These are phyloP conservation scores for Exephanes ischioxanthus DNA, from an alignment of 2,888 invertebrate genomes.

Conservation along the genomic window DNA sequence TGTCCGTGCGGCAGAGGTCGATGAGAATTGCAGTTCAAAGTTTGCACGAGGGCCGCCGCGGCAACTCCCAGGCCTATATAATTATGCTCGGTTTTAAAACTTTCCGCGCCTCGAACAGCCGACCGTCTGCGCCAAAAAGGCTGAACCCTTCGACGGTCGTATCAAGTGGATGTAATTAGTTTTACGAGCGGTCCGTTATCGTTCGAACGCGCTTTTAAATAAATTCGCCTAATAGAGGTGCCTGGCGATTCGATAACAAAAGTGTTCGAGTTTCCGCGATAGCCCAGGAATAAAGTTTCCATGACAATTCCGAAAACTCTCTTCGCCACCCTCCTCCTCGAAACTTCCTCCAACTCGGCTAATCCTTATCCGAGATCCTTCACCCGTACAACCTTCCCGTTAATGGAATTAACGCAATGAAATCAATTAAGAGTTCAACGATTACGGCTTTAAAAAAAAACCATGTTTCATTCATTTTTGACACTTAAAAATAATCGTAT, in stretches of 20 bases:
- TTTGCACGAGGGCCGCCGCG: neutral
- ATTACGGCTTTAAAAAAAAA: too few relatives aligned
- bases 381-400: slow-evolving; percentile 9
- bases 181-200: slow-evolving; percentile 57
- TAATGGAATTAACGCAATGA: slow-evolving; percentile 1
- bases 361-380: slow-evolving; percentile 53
- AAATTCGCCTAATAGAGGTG: slow-evolving; percentile 54
- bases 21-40: slow-evolving; percentile 31
- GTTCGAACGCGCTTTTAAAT: slow-evolving; percentile 56
- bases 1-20: slow-evolving; percentile 9
- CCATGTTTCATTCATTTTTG: too few relatives aligned
- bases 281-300: slow-evolving; percentile 32
- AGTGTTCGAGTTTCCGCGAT: slow-evolving; percentile 43
- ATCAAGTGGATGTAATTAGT: slow-evolving; percentile 44
- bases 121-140: neutral
- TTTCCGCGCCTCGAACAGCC: slow-evolving; percentile 32
- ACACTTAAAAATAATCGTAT: too few relatives aligned
- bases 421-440: neutral
- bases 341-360: slow-evolving; percentile 35
- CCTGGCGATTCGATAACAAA: slow-evolving; percentile 56
- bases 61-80: slow-evolving; percentile 17
- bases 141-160: slow-evolving; percentile 41
- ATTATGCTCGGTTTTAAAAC: slow-evolving; percentile 6
- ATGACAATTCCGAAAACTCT: slow-evolving; percentile 51
- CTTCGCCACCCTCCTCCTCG: neutral